Evolutionary conservation across 2,113 vertebrate species (phyloP).

Genomic region (Emydocephalus ijimae): DNA sequence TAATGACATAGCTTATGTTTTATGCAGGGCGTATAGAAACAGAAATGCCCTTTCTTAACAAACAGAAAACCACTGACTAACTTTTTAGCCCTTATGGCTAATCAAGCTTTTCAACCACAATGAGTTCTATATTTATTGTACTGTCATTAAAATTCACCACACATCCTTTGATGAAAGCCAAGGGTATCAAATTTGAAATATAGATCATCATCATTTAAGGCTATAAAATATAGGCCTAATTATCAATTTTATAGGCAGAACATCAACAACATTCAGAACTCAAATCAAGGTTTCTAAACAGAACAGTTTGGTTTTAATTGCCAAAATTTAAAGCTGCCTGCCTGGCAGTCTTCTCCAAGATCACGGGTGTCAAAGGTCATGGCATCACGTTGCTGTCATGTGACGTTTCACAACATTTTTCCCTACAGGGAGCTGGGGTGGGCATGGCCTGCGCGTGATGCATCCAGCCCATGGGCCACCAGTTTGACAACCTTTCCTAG

Average conservation of each 20-base stretch:
- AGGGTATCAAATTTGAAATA: conserved; percentile 28
- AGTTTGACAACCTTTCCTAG: too few relatives aligned
- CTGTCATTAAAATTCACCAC: not conserved
- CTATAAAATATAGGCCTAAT: not conserved
- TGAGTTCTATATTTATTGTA: conserved; percentile 7
- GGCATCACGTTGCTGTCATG: too few relatives aligned
- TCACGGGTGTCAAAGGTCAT: too few relatives aligned
- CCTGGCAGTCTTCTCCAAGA: not conserved
- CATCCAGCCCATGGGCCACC: too few relatives aligned
- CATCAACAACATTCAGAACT: not conserved
- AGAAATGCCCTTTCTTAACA: conserved; percentile 19
- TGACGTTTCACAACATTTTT: too few relatives aligned
- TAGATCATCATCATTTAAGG: conserved; percentile 3
- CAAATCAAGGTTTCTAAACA: not conserved
- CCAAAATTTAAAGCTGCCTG: not conserved
- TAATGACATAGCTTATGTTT: conserved; percentile 18
- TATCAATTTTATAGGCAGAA: not conserved
- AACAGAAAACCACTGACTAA: conserved; percentile 17
- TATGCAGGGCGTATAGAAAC: not conserved
- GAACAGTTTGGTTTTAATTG: not conserved
- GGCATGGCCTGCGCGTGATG: too few relatives aligned
- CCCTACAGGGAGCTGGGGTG: too few relatives aligned
- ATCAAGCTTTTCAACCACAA: conserved; percentile 20
- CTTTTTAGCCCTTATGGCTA: conserved; percentile 24
- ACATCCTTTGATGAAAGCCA: not conserved